Conservation (phyloP, 2,888 invertebrate species). For the Mechanitis messenoides region DNA sequence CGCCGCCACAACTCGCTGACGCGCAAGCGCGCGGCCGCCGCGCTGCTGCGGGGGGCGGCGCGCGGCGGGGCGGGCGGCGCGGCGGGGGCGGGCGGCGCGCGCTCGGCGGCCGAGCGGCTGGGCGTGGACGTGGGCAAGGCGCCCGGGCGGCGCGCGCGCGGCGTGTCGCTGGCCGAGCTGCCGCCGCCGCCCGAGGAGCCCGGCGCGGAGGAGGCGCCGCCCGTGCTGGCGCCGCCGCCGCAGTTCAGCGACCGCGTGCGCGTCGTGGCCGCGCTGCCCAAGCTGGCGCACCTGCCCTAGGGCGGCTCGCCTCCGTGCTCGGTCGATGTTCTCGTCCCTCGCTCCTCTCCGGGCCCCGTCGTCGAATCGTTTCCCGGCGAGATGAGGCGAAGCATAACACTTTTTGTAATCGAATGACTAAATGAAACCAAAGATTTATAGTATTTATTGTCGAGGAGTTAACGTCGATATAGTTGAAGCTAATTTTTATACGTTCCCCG, state of each 20-base stretch:
- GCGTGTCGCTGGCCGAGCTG: slow-evolving; percentile 66
- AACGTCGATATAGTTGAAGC: slow-evolving; percentile 62
- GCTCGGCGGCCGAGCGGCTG: slow-evolving; percentile 65
- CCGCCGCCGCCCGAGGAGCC: slow-evolving; percentile 73
- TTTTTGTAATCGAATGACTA: slow-evolving; percentile 64
- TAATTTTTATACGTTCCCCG: slow-evolving; percentile 69
- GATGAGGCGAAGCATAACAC: slow-evolving; percentile 32
- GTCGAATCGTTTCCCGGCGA: slow-evolving; percentile 7
- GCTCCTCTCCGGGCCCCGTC: slow-evolving; percentile 10
- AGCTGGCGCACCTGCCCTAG: slow-evolving; percentile 75
- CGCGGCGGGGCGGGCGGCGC: slow-evolving; percentile 37
- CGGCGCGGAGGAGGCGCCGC: slow-evolving; percentile 48
- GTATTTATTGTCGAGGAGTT: slow-evolving; percentile 71
- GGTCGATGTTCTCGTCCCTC: neutral
- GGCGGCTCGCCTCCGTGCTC: neutral
- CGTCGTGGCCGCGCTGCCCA: slow-evolving; percentile 90
- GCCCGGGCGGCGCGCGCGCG: slow-evolving; percentile 88
- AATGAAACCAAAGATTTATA: slow-evolving; percentile 74
- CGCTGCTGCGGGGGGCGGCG: slow-evolving; percentile 67
- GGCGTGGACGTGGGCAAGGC: slow-evolving; percentile 70
- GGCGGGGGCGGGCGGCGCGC: slow-evolving; percentile 35
- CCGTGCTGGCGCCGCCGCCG: slow-evolving; percentile 90
- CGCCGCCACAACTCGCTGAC: slow-evolving; percentile 80
- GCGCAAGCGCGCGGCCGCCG: slow-evolving; percentile 77
- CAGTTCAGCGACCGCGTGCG: slow-evolving; percentile 93